These are phyloP conservation scores for Scortum barcoo DNA, from an alignment of 2,113 vertebrate genomes.

Conservation along the genomic window DNA sequence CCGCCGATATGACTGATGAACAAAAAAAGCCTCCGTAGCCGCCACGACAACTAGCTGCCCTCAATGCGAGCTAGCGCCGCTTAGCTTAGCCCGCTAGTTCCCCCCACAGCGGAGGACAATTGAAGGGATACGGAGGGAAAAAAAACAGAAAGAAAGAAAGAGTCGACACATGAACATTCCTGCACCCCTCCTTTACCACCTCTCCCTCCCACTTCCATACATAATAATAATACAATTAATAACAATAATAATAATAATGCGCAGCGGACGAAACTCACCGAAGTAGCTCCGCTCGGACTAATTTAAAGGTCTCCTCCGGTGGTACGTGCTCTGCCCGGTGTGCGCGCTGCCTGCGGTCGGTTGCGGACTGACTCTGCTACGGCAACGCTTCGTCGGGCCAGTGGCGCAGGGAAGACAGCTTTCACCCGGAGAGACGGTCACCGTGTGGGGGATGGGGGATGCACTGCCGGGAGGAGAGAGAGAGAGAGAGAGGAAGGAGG, in stretches of 20 bases:
- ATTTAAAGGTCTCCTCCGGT: conserved; percentile 30
- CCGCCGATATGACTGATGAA: no score
- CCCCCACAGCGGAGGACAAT: conserved; percentile 76
- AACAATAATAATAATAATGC: no score
- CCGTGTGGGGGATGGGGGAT: conserved; percentile 83
- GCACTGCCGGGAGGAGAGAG: conserved; percentile 71
- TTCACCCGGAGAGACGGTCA: conserved; percentile 76
- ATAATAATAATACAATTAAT: no score
- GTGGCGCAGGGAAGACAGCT: conserved; percentile 74
- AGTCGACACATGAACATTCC: conserved; percentile 62
- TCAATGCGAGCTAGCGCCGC: conserved; percentile 51
- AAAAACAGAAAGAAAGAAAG: conserved; percentile 38
- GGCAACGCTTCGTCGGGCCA: conserved; percentile 73
- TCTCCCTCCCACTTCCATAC: no score
- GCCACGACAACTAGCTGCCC: not conserved
- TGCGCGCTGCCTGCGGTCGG: conserved; percentile 53
- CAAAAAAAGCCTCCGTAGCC: no score
- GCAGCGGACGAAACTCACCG: conserved; percentile 67
- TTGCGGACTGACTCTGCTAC: conserved; percentile 70
- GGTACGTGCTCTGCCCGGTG: conserved; percentile 44
- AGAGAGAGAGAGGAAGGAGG: conserved; percentile 25
- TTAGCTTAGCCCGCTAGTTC: conserved; percentile 77
- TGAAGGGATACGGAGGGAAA: conserved; percentile 62
- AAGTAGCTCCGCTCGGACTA: conserved; percentile 51
- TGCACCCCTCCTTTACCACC: no score